Evolutionary conservation across 2,888 invertebrate genomes (phyloP).

Genomic region (Netelia fuscicornis): DNA sequence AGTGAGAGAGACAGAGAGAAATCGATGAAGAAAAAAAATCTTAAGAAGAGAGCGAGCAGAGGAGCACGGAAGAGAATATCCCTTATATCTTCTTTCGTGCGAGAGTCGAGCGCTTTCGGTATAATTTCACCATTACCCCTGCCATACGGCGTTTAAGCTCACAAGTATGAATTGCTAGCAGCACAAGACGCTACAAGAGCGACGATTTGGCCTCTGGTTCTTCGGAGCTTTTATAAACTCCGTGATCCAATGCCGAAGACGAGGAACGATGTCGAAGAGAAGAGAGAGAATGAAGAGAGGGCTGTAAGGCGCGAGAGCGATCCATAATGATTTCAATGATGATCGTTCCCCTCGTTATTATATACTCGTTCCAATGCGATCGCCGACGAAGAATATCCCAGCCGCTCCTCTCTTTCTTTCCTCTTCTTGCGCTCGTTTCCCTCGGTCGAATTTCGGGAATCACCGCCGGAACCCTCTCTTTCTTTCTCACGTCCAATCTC

Average conservation of each 20-base stretch:
- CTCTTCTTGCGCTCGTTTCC: not conserved
- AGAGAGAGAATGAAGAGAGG: slow-evolving; percentile 44
- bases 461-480: slow-evolving; percentile 10
- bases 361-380: slow-evolving; percentile 52
- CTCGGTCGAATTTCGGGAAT: slow-evolving; percentile 3
- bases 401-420: not conserved
- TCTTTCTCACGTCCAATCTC: not conserved
- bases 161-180: slow-evolving; percentile 44
- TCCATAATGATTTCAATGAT: slow-evolving; percentile 79
- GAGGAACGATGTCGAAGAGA: slow-evolving; percentile 41
- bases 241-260: slow-evolving; percentile 21
- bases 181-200: slow-evolving; percentile 48
- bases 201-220: slow-evolving; percentile 54
- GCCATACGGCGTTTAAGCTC: slow-evolving; percentile 23
- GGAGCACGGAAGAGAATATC: slow-evolving; percentile 45
- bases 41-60: slow-evolving; percentile 5
- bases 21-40: slow-evolving; percentile 15
- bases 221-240: slow-evolving; percentile 47
- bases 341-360: slow-evolving; percentile 79
- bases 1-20: slow-evolving; percentile 1
- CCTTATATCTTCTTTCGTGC: slow-evolving; percentile 72
- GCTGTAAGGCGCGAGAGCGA: slow-evolving; percentile 65
- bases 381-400: slow-evolving; percentile 34
- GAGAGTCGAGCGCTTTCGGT: slow-evolving; percentile 70
- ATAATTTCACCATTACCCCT: slow-evolving; percentile 79